Percentiles rank a stretch among this genome's conserved stretches.
Evolutionary conservation across 2,113 vertebrate genomes (phyloP).

Genomic region (Cephalopholis sonnerati): DNA sequence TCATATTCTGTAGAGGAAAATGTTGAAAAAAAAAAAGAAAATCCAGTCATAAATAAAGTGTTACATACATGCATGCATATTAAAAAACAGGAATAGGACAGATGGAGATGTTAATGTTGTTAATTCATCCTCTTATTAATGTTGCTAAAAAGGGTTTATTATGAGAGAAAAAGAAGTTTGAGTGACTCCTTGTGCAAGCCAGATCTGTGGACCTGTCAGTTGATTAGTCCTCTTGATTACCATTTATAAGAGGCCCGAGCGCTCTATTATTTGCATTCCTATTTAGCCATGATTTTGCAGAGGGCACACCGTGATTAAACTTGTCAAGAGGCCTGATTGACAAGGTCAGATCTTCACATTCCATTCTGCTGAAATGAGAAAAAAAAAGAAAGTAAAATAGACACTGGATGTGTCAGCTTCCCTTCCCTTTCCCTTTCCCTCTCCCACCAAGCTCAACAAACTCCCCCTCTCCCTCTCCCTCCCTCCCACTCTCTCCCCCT

Average conservation of each 20-base stretch:
- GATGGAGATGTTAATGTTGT: conserved; percentile 54
- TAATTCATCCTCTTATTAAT: conserved; percentile 73
- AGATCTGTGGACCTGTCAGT: conserved; percentile 97
- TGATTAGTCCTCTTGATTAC: conserved; percentile 99
- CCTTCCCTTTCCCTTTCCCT: conserved; percentile 80
- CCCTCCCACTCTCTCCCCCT: conserved; percentile 69
- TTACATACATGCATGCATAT: conserved; percentile 45
- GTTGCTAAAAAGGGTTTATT: conserved; percentile 81
- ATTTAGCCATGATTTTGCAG: conserved; percentile 98
- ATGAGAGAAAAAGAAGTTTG: conserved; percentile 84
- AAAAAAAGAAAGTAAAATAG: conserved; percentile 71
- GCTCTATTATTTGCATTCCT: conserved; percentile 99
- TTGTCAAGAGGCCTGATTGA: conserved; percentile 98
- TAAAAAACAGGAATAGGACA: conserved; percentile 68
- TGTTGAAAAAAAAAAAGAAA: conserved; percentile 83
- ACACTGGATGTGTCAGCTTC: conserved; percentile 92
- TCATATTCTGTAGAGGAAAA: conserved; percentile 19
- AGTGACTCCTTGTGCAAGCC: conserved; percentile 92
- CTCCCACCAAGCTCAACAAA: conserved; percentile 77
- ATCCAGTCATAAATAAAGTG: conserved; percentile 58
- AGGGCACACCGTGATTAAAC: conserved; percentile 99
- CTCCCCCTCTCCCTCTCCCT: conserved; percentile 66
- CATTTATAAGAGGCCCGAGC: conserved; percentile 98
- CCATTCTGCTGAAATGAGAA: conserved; percentile 90
- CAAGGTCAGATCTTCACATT: conserved; percentile 99